Conservation (phyloP, 2,113 vertebrate genomes). For the Rhineura floridana region DNA sequence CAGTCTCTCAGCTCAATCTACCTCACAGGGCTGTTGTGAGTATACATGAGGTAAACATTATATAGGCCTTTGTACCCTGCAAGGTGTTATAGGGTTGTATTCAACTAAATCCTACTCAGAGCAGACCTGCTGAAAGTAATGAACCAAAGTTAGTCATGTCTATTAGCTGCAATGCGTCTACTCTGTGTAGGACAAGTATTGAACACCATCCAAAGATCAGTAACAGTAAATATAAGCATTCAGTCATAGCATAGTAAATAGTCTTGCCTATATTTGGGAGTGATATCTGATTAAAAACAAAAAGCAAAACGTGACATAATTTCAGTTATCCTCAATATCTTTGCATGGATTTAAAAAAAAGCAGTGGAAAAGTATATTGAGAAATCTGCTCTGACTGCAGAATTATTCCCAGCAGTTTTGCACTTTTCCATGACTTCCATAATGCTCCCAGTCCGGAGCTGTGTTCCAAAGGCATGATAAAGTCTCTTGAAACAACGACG, state of each 20-base stretch:
- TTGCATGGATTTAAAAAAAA: not conserved
- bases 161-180: no score
- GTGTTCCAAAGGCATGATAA: not conserved
- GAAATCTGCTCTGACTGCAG: conserved; percentile 17
- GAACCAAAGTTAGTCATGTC: no score
- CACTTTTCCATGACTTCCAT: conserved; percentile 25
- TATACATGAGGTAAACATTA: not conserved
- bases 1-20: not conserved
- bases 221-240: not conserved
- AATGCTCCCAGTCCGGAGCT: conserved; percentile 4
- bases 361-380: no score
- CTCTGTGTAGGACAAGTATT: no score
- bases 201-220: not conserved
- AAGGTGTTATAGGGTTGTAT: not conserved
- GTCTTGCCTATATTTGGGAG: not conserved
- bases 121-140: no score
- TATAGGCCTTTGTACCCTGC: not conserved
- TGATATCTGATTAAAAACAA: not conserved
- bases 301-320: not conserved
- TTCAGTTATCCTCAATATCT: not conserved
- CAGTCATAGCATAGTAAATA: not conserved
- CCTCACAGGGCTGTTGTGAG: not conserved
- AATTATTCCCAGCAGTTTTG: conserved; percentile 8
- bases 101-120: no score
- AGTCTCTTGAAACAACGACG: conserved; percentile 4